Conservation (phyloP, 2,113 vertebrate genomes). For the Tor tambroides region DNA sequence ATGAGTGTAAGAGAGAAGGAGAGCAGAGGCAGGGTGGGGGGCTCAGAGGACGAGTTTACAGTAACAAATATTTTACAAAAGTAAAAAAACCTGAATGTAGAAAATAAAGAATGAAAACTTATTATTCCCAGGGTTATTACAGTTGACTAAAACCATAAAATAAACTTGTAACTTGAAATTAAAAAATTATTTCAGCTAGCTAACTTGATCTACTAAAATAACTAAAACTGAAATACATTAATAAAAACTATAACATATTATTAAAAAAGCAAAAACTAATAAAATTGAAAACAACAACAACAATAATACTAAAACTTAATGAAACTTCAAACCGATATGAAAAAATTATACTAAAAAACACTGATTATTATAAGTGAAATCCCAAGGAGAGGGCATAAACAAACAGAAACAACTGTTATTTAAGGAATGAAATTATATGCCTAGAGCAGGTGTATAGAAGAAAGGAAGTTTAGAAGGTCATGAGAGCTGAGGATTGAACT, state of each 20-base stretch:
- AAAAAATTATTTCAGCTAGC: not conserved
- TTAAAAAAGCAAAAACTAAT: no score
- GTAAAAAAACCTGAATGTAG: not conserved
- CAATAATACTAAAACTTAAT: no score
- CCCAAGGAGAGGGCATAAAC: constrained; percentile 51
- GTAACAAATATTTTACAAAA: not conserved
- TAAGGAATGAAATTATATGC: not conserved
- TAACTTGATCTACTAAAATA: not conserved
- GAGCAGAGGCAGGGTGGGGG: not conserved
- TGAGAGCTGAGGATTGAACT: constrained; percentile 40
- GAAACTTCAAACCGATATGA: no score
- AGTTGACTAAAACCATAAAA: no score
- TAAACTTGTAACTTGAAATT: not conserved
- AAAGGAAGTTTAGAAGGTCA: constrained; percentile 49
- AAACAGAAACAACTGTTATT: constrained; percentile 48
- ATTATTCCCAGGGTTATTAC: not conserved
- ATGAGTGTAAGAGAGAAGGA: not conserved
- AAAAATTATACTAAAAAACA: no score
- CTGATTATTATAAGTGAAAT: not conserved
- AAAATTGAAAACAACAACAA: no score
- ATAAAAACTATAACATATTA: no score
- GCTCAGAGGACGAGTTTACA: not conserved
- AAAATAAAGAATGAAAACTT: not conserved
- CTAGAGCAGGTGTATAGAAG: not conserved
- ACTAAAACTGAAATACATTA: no score